Base-by-base conservation (phyloP, 1,140 invertebrate species). In the Drosophila aff. region DNA sequence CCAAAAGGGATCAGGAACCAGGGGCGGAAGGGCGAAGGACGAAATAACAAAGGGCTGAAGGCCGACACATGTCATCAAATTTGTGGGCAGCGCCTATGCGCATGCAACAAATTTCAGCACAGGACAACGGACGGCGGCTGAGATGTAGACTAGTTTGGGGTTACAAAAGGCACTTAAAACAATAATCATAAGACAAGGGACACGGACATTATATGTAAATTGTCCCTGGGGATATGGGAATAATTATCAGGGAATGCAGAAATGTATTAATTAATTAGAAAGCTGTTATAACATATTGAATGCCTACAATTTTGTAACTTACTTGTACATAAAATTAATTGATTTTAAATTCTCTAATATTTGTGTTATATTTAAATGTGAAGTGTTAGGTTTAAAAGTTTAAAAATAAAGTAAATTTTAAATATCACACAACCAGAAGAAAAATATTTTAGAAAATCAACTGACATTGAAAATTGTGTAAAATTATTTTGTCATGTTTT, bases 1-100 rank as follows among this genome's bases (percentile, higher is more conserved):
- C 21, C 38, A 18, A 63, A 50, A 21, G 31, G 57, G 40, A 62
- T 5, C 31, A 38, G 36, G 36, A 28, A 62, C 11, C 31, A 16
- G 23, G 26, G 9, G 23, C 8, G 46, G 4, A 8, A 5, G n/a
- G 31, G 4, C n/a, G 41, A 16, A 43, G 46, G 60, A 16, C 47
- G 26, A 11, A 50, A 13, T n/a, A 52, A 21, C 52, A 23, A 38
- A 31, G 2, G 43, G 18, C 50, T 55, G 38, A 43, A 40, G 36
- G 15, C 49, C 28, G 40, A 63, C 26, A 60, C 38, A 60, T 81
- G 78, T 80, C 78, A 71, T 76, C 71, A 65, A 73, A 81, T 71
- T 76, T 81, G 43, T 55, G 74, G 60, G 31, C 44, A 28, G 41
- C 65, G 79, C 61, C 78, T 81, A 80, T 81, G 79, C 71, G 78